Evolutionary conservation across 2,888 invertebrate species (phyloP), one percentile per base, ranked within the genome.

Genomic region (Maniola hyperantus): DNA sequence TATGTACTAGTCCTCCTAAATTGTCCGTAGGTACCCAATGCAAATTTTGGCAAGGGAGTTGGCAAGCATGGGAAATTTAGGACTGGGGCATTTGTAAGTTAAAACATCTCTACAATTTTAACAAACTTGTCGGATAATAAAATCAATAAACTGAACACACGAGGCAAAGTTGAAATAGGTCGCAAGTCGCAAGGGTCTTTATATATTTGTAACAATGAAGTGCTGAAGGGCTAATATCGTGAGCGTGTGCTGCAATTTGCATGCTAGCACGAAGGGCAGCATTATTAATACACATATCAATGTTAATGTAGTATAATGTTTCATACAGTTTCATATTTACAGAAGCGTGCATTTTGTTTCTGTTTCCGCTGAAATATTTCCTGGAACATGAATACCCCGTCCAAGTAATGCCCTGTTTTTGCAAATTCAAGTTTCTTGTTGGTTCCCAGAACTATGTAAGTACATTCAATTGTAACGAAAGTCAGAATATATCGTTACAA

Each of bases 261-360:
- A 64, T 53, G 59, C 64, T 33, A n/a, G 18, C 64, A 67, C 64
- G 53, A 55, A 66, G 58, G 63, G 50, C 59, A 6, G 6, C 18
- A 42, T 50, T 50, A 18, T 26, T 62, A 46, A 54, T 54, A 60
- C 46, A 60, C 36, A 54, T 54, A 54, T 60, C 46, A 60, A n/a
- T 42, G 33, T 46, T 65, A 54, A 44, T 55, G 18, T 20, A 39
- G 20, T 39, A 39, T 55, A 39, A 55, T 39, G 55, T 55, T 55
- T 55, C 55, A 39, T 55, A 55, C 20, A 13, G 46, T 55, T 48
- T 64, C 15, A 34, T 44, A 44, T 44, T 34, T 36, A 64, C 6
- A 44, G 5, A 34, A 54, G 7, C 42, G 1, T 54, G 26, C 20
- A 1, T 6, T 26, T 20, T 39, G 11, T 55, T 39, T 11, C 18